Percentiles rank a stretch among this genome's conserved stretches.
These are phyloP conservation scores for Fistularia commersonii DNA, from an alignment of 2,797 vertebrate genomes.

Conservation along the genomic window DNA sequence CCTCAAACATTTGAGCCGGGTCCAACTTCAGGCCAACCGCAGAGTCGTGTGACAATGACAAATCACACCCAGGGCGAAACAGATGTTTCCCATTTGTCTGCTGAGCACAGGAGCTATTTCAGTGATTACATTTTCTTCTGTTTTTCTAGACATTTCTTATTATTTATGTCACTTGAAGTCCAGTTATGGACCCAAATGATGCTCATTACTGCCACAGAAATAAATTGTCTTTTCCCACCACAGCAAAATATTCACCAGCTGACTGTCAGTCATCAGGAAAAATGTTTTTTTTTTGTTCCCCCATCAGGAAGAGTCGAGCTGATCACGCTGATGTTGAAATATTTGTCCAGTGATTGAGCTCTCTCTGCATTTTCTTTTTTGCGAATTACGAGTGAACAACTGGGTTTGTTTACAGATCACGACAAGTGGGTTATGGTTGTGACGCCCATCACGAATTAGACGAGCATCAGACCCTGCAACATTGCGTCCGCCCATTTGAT, in stretches of 20 bases:
- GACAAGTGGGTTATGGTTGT: too few species aligned
- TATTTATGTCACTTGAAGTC: slow-evolving; percentile 13
- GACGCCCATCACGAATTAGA: too few species aligned
- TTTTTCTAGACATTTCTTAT: neutral
- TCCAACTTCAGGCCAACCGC: too few species aligned
- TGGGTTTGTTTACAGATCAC: too few species aligned
- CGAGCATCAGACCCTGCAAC: too few species aligned
- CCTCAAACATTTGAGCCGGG: too few species aligned
- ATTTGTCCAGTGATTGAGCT: neutral
- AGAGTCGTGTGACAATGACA: too few species aligned
- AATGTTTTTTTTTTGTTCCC: neutral
- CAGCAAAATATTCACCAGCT: slow-evolving; percentile 1
- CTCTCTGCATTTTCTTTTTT: too few species aligned
- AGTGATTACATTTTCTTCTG: slow-evolving; percentile 2
- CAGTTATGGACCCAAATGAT: neutral
- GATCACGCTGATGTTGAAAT: slow-evolving; percentile 2
- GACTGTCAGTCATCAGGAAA: slow-evolving; percentile 2
- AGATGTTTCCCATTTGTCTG: neutral
- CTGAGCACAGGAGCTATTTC: neutral
- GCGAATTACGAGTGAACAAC: too few species aligned
- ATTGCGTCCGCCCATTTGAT: too few species aligned
- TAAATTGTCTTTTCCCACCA: slow-evolving; percentile 3
- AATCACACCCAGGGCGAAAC: too few species aligned
- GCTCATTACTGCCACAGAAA: slow-evolving; percentile 7
- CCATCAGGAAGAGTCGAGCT: neutral